Conservation (phyloP, 2,113 vertebrate species). For the human (Homo sapiens) region DNA sequence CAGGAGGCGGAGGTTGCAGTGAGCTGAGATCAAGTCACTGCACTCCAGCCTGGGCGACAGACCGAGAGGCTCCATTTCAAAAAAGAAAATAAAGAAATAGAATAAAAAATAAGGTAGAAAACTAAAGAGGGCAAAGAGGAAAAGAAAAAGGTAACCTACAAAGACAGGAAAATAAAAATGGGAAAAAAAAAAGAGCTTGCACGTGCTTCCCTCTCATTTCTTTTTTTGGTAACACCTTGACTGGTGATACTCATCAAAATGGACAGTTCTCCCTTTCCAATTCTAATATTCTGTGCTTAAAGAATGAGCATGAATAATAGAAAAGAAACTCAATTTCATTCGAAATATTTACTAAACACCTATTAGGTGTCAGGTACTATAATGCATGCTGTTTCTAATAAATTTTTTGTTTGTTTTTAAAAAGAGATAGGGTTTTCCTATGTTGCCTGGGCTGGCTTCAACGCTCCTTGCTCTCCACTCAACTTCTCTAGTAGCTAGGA, state of each 20-base stretch:
- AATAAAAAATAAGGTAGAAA: background rate
- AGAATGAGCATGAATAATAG: background rate
- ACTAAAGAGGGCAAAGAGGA: background rate
- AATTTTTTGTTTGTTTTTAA: background rate
- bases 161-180: background rate
- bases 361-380: background rate
- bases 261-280: background rate
- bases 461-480: background rate
- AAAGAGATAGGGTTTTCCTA: background rate
- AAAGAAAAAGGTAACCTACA: background rate
- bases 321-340: background rate
- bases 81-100: too few species aligned
- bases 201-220: background rate
- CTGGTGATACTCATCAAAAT: background rate
- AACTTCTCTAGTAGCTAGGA: background rate
- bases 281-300: background rate
- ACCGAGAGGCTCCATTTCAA: too few species aligned
- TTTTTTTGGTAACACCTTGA: background rate
- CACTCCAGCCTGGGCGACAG: too few species aligned
- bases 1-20: too few species aligned
- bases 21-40: too few species aligned
- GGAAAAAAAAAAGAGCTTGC: background rate
- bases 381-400: background rate
- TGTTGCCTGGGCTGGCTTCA: background rate
- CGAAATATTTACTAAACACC: background rate